A percentile compares a stretch with the other conserved stretches of the same genome.
Conservation (phyloP, 2,113 vertebrate genomes). For the Thunnus thynnus region DNA sequence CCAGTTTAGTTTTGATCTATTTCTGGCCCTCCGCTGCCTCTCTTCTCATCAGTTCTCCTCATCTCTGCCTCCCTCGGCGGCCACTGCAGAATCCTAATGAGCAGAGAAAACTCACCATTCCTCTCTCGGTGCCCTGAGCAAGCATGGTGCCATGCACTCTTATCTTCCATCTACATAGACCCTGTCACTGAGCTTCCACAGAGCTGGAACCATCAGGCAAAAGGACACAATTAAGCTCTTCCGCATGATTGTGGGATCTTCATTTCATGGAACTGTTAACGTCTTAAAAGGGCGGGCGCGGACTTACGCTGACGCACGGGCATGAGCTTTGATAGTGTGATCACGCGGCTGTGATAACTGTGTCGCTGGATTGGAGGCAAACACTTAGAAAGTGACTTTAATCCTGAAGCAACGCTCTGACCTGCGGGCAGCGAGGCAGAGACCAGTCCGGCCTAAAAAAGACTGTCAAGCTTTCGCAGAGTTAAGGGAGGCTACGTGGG, state of each 20-base stretch:
- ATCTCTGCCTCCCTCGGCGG: conserved; percentile 54
- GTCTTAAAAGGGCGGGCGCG: conserved; percentile 41
- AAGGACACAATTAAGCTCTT: conserved; percentile 13
- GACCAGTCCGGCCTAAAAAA: conserved; percentile 32
- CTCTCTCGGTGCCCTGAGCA: conserved; percentile 24
- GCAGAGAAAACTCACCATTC: conserved; percentile 36
- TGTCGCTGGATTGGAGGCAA: conserved; percentile 50
- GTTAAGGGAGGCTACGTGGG: conserved; percentile 8
- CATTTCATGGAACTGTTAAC: conserved; percentile 32
- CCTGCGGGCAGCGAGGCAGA: conserved; percentile 43
- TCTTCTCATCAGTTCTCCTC: conserved; percentile 72
- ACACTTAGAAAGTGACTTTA: conserved; percentile 56
- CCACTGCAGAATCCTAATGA: conserved; percentile 71
- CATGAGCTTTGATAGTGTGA: conserved; percentile 62
- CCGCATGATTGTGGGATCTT: conserved; percentile 8
- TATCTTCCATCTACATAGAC: conserved; percentile 39
- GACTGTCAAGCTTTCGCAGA: background rate
- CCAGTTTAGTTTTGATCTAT: conserved; percentile 75
- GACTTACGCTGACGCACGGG: conserved; percentile 22
- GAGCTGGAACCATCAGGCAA: conserved; percentile 3
- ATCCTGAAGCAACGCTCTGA: conserved; percentile 54
- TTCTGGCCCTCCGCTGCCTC: conserved; percentile 65
- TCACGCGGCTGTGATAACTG: conserved; percentile 58
- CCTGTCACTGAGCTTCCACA: conserved; percentile 11
- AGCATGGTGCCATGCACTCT: conserved; percentile 6